Base-by-base conservation (phyloP, 2,888 invertebrate species). In the Hypercompe scribonia region DNA sequence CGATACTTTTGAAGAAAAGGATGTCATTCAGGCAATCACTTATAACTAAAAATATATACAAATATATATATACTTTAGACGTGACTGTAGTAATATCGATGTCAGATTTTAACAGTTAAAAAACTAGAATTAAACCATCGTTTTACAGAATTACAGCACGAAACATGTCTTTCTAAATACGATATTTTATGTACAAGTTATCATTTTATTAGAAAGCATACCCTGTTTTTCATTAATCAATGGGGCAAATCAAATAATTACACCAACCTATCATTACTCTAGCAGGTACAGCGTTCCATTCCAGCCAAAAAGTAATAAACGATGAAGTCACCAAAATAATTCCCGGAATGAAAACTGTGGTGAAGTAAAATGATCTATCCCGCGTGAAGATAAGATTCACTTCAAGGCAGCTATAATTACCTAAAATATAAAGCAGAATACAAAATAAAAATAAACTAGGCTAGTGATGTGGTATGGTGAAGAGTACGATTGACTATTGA, bases 301-400 rank as follows among this genome's bases (percentile, higher is more conserved):
- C 99, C 96, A 99, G 97, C 99, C 99, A 99, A 97, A 99, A 99
- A 91, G 99, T 99, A 96, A 99, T 99, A 97, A 99, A 99, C 90
- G 99, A 99, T 95, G 98, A 98, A 87, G 99, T 99, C 94, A 99
- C 99, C 96, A 99, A 97, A 96, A 99, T 98, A 93, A 99, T 98
- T 91, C 99, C 99, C 89, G 99, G 99, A 96, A 99, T 98, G 96
- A 99, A 99, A 95, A 99, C 99, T 92, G 99, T 99, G 89, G 98
- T 99, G 96, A 99, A 98, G 97, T 99, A 99, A 97, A 99, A 99
- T 93, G 98, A 98, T 96, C 98, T 97, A 96, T 99, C 99, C 94
- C 99, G 97, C 86, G 98, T 99, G 96, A 99, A 99, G 95, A 98
- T 98, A 93, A 99, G 97, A 95, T 98, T 98, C 96, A 99, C 99